Evolutionary conservation across 2,113 vertebrate species (phyloP).

Genomic region (Amphiprion percula): DNA sequence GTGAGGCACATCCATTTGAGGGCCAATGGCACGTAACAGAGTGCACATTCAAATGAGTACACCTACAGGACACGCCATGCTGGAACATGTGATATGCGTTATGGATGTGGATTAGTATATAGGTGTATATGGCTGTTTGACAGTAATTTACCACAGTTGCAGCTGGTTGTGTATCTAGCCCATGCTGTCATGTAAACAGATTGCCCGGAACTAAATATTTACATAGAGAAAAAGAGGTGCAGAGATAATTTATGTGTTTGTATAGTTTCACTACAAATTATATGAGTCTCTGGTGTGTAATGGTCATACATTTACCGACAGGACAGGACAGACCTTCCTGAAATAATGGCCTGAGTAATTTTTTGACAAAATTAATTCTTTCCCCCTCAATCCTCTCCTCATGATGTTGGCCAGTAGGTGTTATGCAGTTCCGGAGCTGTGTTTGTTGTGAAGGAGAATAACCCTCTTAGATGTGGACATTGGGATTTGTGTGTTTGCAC

Average conservation of each 20-base stretch:
- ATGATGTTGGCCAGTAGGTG: too few species aligned
- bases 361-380: too few species aligned
- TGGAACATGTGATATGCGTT: slow-evolving; percentile 31
- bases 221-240: slow-evolving; percentile 12
- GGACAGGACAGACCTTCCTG: background rate
- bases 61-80: slow-evolving; percentile 54
- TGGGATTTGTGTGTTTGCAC: too few species aligned
- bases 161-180: slow-evolving; percentile 6
- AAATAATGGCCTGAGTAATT: too few species aligned
- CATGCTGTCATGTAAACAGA: slow-evolving; percentile 22
- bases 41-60: slow-evolving; percentile 77
- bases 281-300: slow-evolving; percentile 30
- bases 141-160: slow-evolving; percentile 30
- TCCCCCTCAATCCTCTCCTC: too few species aligned
- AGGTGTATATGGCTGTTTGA: background rate
- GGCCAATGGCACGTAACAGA: slow-evolving; percentile 74
- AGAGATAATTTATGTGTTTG: slow-evolving; percentile 24
- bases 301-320: background rate
- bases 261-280: slow-evolving; percentile 18
- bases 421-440: too few species aligned
- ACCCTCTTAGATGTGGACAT: too few species aligned
- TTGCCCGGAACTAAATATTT: slow-evolving; percentile 33
- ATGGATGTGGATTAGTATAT: slow-evolving; percentile 21
- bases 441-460: too few species aligned
- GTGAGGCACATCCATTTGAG: slow-evolving; percentile 65